Evolutionary conservation across 2,797 vertebrate genomes (phyloP).

Genomic region (Pteronotus mesoamericanus): DNA sequence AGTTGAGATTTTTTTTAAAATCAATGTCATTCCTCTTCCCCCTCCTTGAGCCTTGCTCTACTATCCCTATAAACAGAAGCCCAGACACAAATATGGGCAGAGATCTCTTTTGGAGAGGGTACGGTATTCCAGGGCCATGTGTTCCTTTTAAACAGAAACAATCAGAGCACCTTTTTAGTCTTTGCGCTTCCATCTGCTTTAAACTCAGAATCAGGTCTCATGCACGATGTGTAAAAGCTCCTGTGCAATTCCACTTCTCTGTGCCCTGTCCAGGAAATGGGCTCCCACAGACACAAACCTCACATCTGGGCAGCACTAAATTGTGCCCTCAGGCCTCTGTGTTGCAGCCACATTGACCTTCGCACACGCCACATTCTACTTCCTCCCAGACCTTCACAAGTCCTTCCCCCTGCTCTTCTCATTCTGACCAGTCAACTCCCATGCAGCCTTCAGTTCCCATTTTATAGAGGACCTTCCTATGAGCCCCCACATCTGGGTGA

Average conservation of each 20-base stretch:
- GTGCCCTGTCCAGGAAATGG: background rate
- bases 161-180: background rate
- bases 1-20: too few species aligned
- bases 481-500: background rate
- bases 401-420: background rate
- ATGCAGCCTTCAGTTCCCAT: background rate
- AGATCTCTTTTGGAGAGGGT: background rate
- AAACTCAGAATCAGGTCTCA: background rate
- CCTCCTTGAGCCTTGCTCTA: background rate
- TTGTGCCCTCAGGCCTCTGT: background rate
- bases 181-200: background rate
- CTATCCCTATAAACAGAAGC: background rate
- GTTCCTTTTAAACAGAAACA: slow-evolving; percentile 16
- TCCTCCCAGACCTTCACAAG: background rate
- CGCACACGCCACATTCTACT: background rate
- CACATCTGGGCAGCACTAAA: background rate
- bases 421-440: background rate
- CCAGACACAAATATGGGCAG: background rate
- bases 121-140: background rate
- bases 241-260: background rate
- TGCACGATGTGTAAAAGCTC: background rate
- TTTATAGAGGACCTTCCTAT: background rate
- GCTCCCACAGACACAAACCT: background rate
- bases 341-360: background rate
- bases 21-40: background rate